Conservation (phyloP, 2,888 invertebrate species). For the Macrostomum cliftonense region DNA sequence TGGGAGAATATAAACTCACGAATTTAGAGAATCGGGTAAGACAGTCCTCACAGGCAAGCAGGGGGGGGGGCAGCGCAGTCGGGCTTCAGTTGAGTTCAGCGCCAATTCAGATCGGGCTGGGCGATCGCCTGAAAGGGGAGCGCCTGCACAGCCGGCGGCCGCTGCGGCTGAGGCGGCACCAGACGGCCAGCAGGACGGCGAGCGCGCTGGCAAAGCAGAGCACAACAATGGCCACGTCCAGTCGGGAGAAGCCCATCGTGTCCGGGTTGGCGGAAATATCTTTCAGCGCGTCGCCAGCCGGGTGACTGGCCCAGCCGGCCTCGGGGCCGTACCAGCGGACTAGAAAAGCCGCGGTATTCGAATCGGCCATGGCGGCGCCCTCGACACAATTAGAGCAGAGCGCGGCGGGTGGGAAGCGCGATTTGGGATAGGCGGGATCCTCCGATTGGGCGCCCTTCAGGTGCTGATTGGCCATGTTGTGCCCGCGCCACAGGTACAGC, state of each 20-base stretch:
- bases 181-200: too few relatives aligned
- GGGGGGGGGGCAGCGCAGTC: too few relatives aligned
- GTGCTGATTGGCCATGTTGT: conserved; percentile 9
- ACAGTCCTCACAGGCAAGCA: too few relatives aligned
- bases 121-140: too few relatives aligned
- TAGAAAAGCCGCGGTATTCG: conserved; percentile 57
- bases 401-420: neutral
- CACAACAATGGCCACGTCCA: neutral
- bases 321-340: conserved; percentile 43
- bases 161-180: too few relatives aligned
- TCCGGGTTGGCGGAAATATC: too few relatives aligned
- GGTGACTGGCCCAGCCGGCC: conserved; percentile 61
- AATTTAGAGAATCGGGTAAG: too few relatives aligned
- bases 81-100: too few relatives aligned
- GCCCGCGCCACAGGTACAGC: conserved; percentile 4
- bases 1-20: too few relatives aligned
- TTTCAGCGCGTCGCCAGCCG: conserved; percentile 67
- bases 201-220: too few relatives aligned
- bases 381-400: neutral
- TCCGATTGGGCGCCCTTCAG: conserved; percentile 6
- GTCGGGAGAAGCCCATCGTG: neutral
- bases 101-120: too few relatives aligned
- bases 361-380: conserved; percentile 60
- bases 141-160: too few relatives aligned
- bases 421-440: conserved; percentile 7